A percentile compares a stretch with the other conserved stretches of the same genome.
Conservation (phyloP, 2,113 vertebrate species). For the Lophius piscatorius region DNA sequence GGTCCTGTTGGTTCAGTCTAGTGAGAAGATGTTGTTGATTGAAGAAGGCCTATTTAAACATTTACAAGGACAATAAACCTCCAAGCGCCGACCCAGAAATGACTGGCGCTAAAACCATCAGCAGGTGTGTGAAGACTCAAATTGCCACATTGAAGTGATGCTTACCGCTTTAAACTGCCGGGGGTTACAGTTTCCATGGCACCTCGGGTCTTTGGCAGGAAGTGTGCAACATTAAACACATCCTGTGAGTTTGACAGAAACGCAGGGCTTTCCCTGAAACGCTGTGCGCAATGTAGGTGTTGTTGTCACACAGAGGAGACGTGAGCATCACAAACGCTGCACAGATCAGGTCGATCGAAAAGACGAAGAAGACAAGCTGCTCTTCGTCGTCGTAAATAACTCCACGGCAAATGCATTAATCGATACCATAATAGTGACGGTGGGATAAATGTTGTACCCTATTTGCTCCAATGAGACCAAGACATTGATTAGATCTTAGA, state of each 20-base stretch:
- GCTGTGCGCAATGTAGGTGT: too few species aligned
- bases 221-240: conserved; percentile 65
- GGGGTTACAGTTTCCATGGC: conserved; percentile 50
- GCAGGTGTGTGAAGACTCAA: conserved; percentile 3
- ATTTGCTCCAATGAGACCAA: too few species aligned
- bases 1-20: neutral
- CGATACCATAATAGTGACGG: too few species aligned
- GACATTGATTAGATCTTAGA: too few species aligned
- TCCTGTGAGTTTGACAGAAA: conserved; percentile 32
- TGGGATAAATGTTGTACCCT: too few species aligned
- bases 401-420: too few species aligned
- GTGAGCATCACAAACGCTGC: too few species aligned
- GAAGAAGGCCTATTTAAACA: neutral
- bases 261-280: neutral
- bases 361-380: too few species aligned
- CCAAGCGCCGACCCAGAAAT: neutral
- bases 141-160: conserved; percentile 2
- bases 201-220: conserved; percentile 51
- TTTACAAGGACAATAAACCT: conserved; percentile 8
- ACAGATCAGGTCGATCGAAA: too few species aligned
- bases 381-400: too few species aligned
- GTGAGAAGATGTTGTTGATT: neutral
- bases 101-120: conserved; percentile 1
- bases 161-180: conserved; percentile 26
- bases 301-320: neutral